Percentiles rank a stretch among this genome's conserved stretches.
Conservation (phyloP, 2,797 vertebrate genomes). For the Champsocephalus esox region DNA sequence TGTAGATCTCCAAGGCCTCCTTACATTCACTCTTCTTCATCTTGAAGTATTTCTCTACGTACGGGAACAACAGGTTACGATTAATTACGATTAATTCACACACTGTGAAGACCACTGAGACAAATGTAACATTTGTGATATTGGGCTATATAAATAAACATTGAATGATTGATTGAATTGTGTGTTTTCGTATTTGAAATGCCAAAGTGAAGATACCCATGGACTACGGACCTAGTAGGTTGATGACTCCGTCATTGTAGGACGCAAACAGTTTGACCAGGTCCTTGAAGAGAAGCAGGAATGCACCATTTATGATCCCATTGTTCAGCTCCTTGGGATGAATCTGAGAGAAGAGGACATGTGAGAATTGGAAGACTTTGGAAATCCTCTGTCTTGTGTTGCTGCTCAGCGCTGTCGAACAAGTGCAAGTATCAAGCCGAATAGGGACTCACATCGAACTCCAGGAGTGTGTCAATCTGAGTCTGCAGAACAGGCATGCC, state of each 20-base stretch:
- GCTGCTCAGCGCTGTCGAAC: neutral
- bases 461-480: slow-evolving; percentile 97
- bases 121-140: no score
- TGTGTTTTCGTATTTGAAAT: neutral
- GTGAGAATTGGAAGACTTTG: neutral
- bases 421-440: neutral
- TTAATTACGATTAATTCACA: no score
- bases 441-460: slow-evolving; percentile 92
- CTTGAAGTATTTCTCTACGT: slow-evolving; percentile 99
- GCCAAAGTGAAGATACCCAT: neutral
- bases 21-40: slow-evolving; percentile 99
- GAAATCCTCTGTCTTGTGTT: neutral
- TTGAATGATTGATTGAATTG: no score
- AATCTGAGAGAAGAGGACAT: slow-evolving; percentile 82
- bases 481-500: slow-evolving; percentile 98
- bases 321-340: slow-evolving; percentile 99
- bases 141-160: no score
- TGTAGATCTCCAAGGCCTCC: slow-evolving; percentile 99
- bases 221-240: slow-evolving; percentile 91
- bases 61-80: neutral
- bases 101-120: no score
- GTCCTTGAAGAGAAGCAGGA: slow-evolving; percentile 99
- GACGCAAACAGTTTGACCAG: slow-evolving; percentile 99
- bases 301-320: slow-evolving; percentile 97
- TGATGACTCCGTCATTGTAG: slow-evolving; percentile 99